phyloP scores from a whole-genome alignment of 1,140 invertebrate species.

The Homalodisca vitripennis region DNA sequence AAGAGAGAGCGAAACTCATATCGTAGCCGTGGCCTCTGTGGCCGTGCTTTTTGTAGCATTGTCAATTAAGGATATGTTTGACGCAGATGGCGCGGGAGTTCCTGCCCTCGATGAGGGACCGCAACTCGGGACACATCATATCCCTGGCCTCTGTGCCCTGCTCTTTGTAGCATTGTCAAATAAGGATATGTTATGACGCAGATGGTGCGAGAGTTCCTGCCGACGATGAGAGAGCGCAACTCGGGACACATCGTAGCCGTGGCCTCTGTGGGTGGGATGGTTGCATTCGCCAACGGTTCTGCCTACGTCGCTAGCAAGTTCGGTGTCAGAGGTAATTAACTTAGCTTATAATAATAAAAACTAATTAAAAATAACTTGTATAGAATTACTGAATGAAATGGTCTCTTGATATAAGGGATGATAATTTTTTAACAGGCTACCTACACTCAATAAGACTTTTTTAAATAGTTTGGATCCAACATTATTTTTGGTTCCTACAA shows the following conservation, averaged over 20 bases:
- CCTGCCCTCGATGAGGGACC: slow-evolving; percentile 72
- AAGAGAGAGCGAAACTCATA: slow-evolving; percentile 31
- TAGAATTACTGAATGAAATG: too few species aligned
- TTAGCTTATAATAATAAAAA: not conserved
- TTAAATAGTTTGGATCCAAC: too few species aligned
- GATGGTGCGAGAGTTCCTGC: not conserved
- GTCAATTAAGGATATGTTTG: too few species aligned
- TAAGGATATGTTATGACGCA: too few species aligned
- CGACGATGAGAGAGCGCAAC: not conserved
- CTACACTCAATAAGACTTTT: too few species aligned
- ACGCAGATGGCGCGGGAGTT: slow-evolving; percentile 73
- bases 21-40: slow-evolving; percentile 31
- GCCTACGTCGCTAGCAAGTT: slow-evolving; percentile 81
- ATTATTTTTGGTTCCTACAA: too few species aligned
- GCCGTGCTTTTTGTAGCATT: too few species aligned
- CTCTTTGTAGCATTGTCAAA: too few species aligned
- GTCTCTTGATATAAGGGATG: too few species aligned
- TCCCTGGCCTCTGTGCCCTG: slow-evolving; percentile 78
- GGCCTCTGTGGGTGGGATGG: slow-evolving; percentile 73
- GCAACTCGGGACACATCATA: slow-evolving; percentile 76
- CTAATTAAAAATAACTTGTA: too few species aligned
- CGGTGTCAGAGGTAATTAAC: slow-evolving; percentile 44
- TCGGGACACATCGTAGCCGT: slow-evolving; percentile 75
- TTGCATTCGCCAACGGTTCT: slow-evolving; percentile 69
- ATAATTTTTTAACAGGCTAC: too few species aligned